Conservation (phyloP, 2,888 invertebrate genomes). For the Brachyopa scutellaris region DNA sequence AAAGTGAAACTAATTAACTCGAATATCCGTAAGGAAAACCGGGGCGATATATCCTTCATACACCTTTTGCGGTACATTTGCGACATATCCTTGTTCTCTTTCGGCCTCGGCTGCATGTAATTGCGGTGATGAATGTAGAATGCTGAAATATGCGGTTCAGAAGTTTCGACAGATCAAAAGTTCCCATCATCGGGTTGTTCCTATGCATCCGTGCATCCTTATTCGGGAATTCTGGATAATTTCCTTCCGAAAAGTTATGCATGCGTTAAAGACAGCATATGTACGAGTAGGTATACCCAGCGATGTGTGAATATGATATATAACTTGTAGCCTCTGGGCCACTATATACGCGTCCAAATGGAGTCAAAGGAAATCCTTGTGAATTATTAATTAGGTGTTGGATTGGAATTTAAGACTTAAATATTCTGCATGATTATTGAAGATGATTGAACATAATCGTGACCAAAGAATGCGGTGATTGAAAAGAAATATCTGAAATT, state of each 20-base stretch:
- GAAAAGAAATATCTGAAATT: too few relatives aligned
- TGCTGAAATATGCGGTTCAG: conserved; percentile 22
- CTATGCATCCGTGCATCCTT: background rate
- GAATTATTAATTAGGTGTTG: background rate
- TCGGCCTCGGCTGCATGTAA: background rate
- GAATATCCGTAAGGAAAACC: conserved; percentile 56
- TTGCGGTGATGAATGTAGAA: conserved; percentile 32
- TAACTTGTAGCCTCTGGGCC: background rate
- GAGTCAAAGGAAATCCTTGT: background rate
- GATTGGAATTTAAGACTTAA: too few relatives aligned
- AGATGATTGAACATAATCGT: too few relatives aligned
- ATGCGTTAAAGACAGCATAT: conserved; percentile 18
- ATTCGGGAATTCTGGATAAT: background rate
- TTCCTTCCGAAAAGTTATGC: conserved; percentile 4
- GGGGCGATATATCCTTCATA: conserved; percentile 12
- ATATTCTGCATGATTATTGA: too few relatives aligned
- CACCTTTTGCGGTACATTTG: conserved; percentile 41
- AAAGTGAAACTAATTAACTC: conserved; percentile 71
- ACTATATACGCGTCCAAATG: background rate
- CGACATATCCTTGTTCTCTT: conserved; percentile 28
- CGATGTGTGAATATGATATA: conserved; percentile 6
- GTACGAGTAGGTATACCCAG: too few relatives aligned
- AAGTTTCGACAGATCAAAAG: conserved; percentile 54
- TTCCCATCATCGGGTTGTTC: conserved; percentile 10
- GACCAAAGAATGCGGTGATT: background rate